Evolutionary conservation across 1,140 invertebrate genomes (phyloP), one percentile per base, ranked within the genome.

Genomic region (Heliconius eleuchia): DNA sequence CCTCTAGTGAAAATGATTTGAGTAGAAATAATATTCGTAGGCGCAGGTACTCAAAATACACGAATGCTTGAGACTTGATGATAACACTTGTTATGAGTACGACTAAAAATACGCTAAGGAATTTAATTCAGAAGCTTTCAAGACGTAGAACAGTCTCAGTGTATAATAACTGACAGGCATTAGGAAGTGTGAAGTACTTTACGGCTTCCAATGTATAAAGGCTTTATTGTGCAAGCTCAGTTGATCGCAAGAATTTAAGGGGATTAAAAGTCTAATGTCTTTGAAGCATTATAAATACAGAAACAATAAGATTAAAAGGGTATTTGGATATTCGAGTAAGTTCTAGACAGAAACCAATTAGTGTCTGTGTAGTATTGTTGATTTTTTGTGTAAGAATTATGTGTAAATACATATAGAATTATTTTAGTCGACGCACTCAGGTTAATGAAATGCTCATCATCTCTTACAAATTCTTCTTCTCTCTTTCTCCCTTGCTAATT

Each of bases 61-160:
- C 77, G 76, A 79, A 77, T 83, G 84, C 50, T 77, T 77, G 9
- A 66, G 23, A 73, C 72, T 57, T 71, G 23, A 39, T 39, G 77
- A 79, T 81, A 82, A 73, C 80, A 75, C 73, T 84, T 87, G 82
- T 81, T 83, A 83, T 83, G 81, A 83, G 84, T 82, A 78, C 39
- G 60, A 72, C 89, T 91, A 90, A 87, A 89, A 92, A 91, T 92
- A 90, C 71, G 60, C 83, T 52, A 85, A 89, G 85, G 88, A 92
- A 90, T 90, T 89, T 85, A 80, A 90, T 86, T 84, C 83, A 76
- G 73, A 77, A 80, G 76, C 79, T 83, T 73, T 78, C 82, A 79
- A 82, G 81, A 91, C 89, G 80, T 81, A 86, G 85, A 88, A 80
- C 90, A 91, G 87, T 87, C 83, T 82, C 85, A 84, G 87, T 85